These are phyloP conservation scores for Atopsyche davidsoni DNA, from an alignment of 1,140 invertebrate genomes.

Conservation along the genomic window DNA sequence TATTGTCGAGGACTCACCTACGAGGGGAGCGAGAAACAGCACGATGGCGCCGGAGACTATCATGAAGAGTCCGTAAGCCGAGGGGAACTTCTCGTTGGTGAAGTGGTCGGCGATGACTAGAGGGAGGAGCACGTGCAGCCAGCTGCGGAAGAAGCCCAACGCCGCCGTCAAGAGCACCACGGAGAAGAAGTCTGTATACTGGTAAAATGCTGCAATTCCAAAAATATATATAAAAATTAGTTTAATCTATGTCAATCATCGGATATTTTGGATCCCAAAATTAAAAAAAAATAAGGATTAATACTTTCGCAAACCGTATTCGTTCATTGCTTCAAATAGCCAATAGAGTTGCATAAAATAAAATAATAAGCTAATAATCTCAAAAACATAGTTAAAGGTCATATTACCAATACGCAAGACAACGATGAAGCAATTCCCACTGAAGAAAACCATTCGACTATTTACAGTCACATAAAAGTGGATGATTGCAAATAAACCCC, in stretches of 20 bases:
- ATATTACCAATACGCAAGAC: conserved; percentile 23
- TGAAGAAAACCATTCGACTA: conserved; percentile 23
- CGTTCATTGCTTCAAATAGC: too few relatives aligned
- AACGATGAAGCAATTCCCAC: conserved; percentile 16
- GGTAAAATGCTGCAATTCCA: conserved; percentile 36
- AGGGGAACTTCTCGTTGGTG: conserved; percentile 52
- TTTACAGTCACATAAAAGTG: conserved; percentile 18
- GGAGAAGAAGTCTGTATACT: conserved; percentile 39
- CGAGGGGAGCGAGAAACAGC: conserved; percentile 40
- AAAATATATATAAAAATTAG: neutral
- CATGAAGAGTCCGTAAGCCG: conserved; percentile 60
- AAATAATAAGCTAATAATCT: too few relatives aligned
- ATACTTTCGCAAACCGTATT: too few relatives aligned
- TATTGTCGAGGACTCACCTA: conserved; percentile 44
- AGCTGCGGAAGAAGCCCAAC: conserved; percentile 50
- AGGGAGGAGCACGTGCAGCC: conserved; percentile 51
- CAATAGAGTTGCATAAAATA: too few relatives aligned
- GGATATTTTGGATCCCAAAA: too few relatives aligned
- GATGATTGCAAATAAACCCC: conserved; percentile 14
- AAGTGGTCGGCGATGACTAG: conserved; percentile 57
- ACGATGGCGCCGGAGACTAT: conserved; percentile 44
- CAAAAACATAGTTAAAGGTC: neutral
- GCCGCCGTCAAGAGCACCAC: conserved; percentile 47
- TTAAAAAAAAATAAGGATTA: too few relatives aligned
- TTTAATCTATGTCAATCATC: neutral